phyloP scores from a whole-genome alignment of 2,888 invertebrate genomes.

The Dysmachus trigonus region DNA sequence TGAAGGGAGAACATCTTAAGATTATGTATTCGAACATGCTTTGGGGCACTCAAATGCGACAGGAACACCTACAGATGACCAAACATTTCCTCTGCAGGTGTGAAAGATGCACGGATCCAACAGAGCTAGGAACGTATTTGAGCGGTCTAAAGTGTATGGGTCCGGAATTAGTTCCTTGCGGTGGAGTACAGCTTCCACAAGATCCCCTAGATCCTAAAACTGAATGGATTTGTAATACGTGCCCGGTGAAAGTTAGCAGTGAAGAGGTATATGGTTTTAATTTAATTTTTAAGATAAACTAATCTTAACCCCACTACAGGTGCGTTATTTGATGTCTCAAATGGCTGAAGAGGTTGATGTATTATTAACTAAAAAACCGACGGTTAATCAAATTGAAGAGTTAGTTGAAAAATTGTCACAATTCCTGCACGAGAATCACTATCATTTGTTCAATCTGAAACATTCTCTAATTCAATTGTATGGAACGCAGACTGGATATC shows the following conservation, averaged over 20 bases:
- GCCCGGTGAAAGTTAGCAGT: conserved; percentile 72
- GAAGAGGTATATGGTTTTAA: conserved; percentile 68
- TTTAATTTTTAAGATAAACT: not conserved
- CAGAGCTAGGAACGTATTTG: conserved; percentile 79
- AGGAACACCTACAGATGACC: conserved; percentile 79
- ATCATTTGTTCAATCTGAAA: conserved; percentile 81
- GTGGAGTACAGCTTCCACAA: conserved; percentile 75
- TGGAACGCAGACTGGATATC: conserved; percentile 74
- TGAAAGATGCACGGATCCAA: conserved; percentile 79
- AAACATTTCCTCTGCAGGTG: conserved; percentile 84
- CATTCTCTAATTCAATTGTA: conserved; percentile 84
- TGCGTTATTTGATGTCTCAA: conserved; percentile 71
- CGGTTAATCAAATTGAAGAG: conserved; percentile 70
- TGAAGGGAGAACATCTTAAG: conserved; percentile 77
- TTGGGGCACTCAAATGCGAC: conserved; percentile 84
- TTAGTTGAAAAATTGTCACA: conserved; percentile 75
- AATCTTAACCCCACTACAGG: conserved; percentile 51
- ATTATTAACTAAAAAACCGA: conserved; percentile 67
- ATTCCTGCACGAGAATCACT: conserved; percentile 85
- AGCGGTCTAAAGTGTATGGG: conserved; percentile 63
- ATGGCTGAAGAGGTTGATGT: conserved; percentile 81
- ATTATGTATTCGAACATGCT: conserved; percentile 89
- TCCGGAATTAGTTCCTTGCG: conserved; percentile 67
- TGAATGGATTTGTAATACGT: conserved; percentile 81
- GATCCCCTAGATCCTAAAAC: conserved; percentile 76